Evolutionary conservation across 2,113 vertebrate genomes (phyloP).

Genomic region (Carassius gibelio): DNA sequence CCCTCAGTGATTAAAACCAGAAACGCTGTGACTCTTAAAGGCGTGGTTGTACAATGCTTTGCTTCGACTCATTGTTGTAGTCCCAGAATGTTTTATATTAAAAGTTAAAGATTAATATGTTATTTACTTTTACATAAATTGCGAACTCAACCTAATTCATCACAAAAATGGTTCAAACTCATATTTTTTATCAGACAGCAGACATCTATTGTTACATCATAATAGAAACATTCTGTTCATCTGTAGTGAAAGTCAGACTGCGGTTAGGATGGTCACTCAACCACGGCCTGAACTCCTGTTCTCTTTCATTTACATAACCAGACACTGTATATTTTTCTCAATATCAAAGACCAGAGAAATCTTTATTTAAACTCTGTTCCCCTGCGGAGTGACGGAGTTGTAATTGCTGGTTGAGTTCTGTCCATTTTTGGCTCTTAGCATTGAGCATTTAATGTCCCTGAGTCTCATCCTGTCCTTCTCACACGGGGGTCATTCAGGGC

Average conservation of each 20-base stretch:
- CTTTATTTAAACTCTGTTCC: slow-evolving; percentile 36
- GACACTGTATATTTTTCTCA: not conserved
- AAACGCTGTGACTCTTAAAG: not conserved
- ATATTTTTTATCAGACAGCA: not conserved
- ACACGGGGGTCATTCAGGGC: slow-evolving; percentile 10
- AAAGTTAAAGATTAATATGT: not conserved
- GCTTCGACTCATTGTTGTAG: not conserved
- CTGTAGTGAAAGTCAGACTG: not conserved
- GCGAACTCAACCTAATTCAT: not conserved
- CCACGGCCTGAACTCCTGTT: slow-evolving; percentile 1
- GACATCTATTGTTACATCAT: not conserved
- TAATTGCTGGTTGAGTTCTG: slow-evolving; percentile 11
- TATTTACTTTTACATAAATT: too few relatives aligned
- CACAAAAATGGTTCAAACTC: not conserved
- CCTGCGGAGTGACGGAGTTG: slow-evolving; percentile 29
- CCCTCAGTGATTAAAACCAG: not conserved
- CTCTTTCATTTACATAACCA: slow-evolving; percentile 22
- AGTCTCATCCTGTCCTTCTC: slow-evolving; percentile 18
- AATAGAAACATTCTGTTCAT: not conserved
- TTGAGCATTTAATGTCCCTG: slow-evolving; percentile 2
- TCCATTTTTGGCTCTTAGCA: slow-evolving; percentile 1
- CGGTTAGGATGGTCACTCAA: not conserved
- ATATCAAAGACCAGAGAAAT: slow-evolving; percentile 3
- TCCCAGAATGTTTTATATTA: not conserved
- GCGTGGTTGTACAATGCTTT: not conserved